These are phyloP conservation scores for Phenacoccus solenopsis DNA, from an alignment of 1,140 invertebrate species.

Conservation along the genomic window DNA sequence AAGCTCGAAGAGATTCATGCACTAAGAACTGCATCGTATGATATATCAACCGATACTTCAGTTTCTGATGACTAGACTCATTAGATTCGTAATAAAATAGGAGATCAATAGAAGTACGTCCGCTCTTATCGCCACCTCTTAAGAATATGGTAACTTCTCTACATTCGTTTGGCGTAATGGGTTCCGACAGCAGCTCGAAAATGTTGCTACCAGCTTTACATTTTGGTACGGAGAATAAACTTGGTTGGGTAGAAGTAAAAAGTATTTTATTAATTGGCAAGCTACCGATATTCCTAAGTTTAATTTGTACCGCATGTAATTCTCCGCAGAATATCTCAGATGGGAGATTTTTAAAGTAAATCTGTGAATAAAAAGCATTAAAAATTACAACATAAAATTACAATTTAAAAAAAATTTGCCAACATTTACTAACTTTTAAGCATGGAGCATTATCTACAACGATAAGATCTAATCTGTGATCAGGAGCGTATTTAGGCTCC, in stretches of 20 bases:
- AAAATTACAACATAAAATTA: neutral
- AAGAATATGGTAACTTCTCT: slow-evolving; percentile 7
- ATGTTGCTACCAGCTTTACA: neutral
- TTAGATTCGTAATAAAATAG: slow-evolving; percentile 28
- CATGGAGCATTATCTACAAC: slow-evolving; percentile 39
- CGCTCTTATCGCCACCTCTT: slow-evolving; percentile 51
- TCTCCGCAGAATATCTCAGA: neutral
- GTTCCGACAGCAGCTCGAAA: neutral
- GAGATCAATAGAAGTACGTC: slow-evolving; percentile 33
- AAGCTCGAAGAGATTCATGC: slow-evolving; percentile 49
- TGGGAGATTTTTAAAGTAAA: neutral
- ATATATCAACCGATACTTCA: slow-evolving; percentile 49
- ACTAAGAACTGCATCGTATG: slow-evolving; percentile 55
- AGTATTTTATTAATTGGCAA: neutral
- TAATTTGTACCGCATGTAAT: neutral
- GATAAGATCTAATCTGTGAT: slow-evolving; percentile 29
- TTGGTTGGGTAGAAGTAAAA: neutral
- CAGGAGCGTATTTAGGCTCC: slow-evolving; percentile 20
- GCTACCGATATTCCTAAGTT: neutral
- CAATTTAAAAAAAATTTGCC: neutral
- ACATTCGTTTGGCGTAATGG: neutral
- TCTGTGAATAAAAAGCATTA: neutral
- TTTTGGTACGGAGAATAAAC: neutral
- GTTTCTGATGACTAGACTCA: slow-evolving; percentile 25
- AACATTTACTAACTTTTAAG: slow-evolving; percentile 43